Evolutionary conservation across 2,888 invertebrate genomes (phyloP), one percentile per base, ranked within the genome.

Genomic region (Margaritifera margaritifera): DNA sequence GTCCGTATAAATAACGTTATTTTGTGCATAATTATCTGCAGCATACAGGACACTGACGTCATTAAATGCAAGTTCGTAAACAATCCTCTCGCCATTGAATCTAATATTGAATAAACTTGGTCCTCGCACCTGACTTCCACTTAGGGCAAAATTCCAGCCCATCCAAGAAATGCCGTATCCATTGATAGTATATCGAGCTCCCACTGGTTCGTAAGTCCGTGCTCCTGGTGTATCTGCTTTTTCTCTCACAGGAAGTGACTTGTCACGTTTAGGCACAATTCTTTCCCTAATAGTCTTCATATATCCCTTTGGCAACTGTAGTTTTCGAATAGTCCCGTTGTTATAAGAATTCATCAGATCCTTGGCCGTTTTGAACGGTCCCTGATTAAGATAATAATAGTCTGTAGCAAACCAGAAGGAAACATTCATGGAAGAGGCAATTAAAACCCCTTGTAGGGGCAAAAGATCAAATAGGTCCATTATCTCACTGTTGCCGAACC

Each of bases 11-110:
- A 71, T 62, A 22, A 76, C 72, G 61, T 81, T 79, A 42, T 68
- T 69, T 25, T 77, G 65, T 57, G 66, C 68, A 8, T 73, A 68
- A 1, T 79, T 75, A 20, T 67, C 61, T 5, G 78, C 76, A 2
- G 82, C 74, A 68, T 84, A 84, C 18, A 81, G 31, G 11, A 80
- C 56, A 11, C 70, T 72, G 3, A 82, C 64, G 51, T 84, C 84
- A 56, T 80, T 79, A 24, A 84, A 62, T 42, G 82, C 77, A 11
- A 82, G 77, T 65, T 84, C 84, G 61, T 82, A 84, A 11, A 80
- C 78, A 8, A 84, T 75, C 27, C 81, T 59, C n/a, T 79, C 68
- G 31, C 73, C 75, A 62, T 79, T 72, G 72, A 79, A 84, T 24
- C 69, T 76, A 6, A 83, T 69, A 61, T 82, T 72, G 57, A 71